Conservation (phyloP, 2,888 invertebrate species). For the Hirtodrosophila alboralis region DNA sequence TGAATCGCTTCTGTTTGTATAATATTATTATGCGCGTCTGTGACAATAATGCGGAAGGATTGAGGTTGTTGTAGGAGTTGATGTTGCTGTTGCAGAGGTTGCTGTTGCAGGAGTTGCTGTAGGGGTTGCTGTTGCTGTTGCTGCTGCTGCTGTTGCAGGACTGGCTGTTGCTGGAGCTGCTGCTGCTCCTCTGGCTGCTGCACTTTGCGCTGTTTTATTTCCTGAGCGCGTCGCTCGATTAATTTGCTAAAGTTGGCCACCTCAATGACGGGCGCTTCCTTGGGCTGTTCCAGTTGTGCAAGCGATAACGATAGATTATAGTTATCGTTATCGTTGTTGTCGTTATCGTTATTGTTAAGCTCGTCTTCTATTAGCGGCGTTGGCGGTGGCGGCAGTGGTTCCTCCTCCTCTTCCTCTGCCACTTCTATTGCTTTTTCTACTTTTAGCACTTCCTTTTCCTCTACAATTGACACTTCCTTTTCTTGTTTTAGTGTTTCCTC, state of each 20-base stretch:
- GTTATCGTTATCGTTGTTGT: constrained; percentile 22
- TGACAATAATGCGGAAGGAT: constrained; percentile 82
- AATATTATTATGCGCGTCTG: constrained; percentile 83
- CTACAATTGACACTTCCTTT: constrained; percentile 43
- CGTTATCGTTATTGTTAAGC: constrained; percentile 11
- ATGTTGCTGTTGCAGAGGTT: neutral
- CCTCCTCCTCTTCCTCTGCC: constrained; percentile 21
- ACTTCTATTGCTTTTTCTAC: neutral
- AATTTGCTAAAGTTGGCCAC: constrained; percentile 80
- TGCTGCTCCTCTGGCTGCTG: constrained; percentile 10
- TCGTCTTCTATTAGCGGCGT: constrained; percentile 47
- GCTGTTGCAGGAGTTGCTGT: too few relatives aligned
- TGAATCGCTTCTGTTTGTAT: constrained; percentile 83
- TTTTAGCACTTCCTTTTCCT: constrained; percentile 40
- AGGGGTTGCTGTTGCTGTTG: constrained; percentile 1
- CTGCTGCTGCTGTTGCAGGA: neutral
- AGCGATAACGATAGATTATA: constrained; percentile 39
- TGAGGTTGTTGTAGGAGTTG: neutral
- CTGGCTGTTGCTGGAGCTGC: too few relatives aligned
- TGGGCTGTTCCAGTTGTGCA: constrained; percentile 67
- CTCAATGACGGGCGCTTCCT: constrained; percentile 81
- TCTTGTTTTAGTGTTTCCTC: constrained; percentile 55
- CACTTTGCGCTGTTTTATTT: constrained; percentile 60
- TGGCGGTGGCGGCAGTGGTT: constrained; percentile 59
- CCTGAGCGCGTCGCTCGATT: constrained; percentile 79